Base-by-base conservation (phyloP, 2,888 invertebrate species). In the Scaptomyza caliginosa region DNA sequence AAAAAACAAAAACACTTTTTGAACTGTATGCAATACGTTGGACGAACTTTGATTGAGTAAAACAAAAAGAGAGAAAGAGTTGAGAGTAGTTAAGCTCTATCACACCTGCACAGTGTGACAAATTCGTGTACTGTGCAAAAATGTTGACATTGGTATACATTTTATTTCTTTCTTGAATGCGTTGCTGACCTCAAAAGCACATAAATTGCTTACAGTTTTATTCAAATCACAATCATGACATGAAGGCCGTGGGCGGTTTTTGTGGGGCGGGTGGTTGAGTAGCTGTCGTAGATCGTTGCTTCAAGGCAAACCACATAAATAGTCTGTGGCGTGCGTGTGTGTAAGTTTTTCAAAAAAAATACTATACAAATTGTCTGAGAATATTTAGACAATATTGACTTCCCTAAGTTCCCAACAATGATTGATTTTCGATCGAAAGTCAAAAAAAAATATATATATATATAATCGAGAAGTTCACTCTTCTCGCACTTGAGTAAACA, bases 251-350 rank as follows among this genome's bases (percentile, higher is more conserved):
- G 48, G 40, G 42, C 34, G 49, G 24, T 5, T 32, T 4, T 32
- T 13, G n/a, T 13, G 55, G 42, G 28, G 38, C 23, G 28, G 32
- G 49, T 11, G 23, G 34, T n/a, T 5, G 13, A 11, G 11, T n/a
- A n/a, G n/a, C 4, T 30, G 7, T 38, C 10, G 30, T 23, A 17
- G 59, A 51, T 49, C 52, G 46, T 42, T 57, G 8, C 6, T 30
- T 48, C 75, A 81, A 82, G 80, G 80, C 66, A 36, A 80, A 28
- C 70, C 43, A 74, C 67, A 43, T 67, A 77, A 77, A 79, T 68
- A 75, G 57, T 45, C 48, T 59, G 39, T 48, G 39, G 11, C 19
- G 26, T 30, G 30, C 45, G 39, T 16, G 8, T 26, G 8, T 17
- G 10, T 10, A 11, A n/a, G 7, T 21, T 10, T 21, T 30, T 46